Conservation (phyloP, 1,140 invertebrate genomes). For the Aleiodes sp. region DNA sequence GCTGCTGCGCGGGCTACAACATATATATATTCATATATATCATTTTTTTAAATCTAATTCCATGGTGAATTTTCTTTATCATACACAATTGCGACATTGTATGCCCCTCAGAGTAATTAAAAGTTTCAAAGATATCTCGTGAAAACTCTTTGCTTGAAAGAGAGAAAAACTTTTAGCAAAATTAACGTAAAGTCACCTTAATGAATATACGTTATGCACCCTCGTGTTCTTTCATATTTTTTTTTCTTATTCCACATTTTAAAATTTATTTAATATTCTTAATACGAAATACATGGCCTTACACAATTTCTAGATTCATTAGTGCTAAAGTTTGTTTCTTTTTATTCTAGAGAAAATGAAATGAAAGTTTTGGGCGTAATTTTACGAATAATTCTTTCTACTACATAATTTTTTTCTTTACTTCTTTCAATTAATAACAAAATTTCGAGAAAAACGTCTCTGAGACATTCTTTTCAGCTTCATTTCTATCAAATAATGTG, state of each 20-base stretch:
- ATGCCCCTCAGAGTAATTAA: constrained; percentile 14
- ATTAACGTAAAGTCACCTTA: constrained; percentile 12
- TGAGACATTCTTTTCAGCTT: background rate
- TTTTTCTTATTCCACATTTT: constrained; percentile 13
- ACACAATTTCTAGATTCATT: constrained; percentile 48
- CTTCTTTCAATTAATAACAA: constrained; percentile 8
- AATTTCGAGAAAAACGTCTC: constrained; percentile 14
- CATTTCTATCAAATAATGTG: background rate
- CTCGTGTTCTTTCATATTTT: constrained; percentile 19
- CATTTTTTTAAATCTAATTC: constrained; percentile 18
- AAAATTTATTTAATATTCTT: constrained; percentile 46
- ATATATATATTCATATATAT: constrained; percentile 37
- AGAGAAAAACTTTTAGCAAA: background rate
- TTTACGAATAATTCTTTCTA: too few species aligned
- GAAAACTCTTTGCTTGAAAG: background rate
- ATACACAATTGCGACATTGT: constrained; percentile 27
- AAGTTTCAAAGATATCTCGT: constrained; percentile 5
- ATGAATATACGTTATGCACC: background rate
- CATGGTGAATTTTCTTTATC: constrained; percentile 20
- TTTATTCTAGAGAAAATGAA: constrained; percentile 21
- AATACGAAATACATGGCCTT: constrained; percentile 60
- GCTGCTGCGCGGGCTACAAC: constrained; percentile 25
- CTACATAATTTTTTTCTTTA: background rate
- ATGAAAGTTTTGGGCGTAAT: constrained; percentile 32
- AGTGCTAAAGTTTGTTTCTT: constrained; percentile 36